A percentile compares a stretch with the other conserved stretches of the same genome.
Conservation (phyloP, 2,888 invertebrate genomes). For the Caprella mutica region DNA sequence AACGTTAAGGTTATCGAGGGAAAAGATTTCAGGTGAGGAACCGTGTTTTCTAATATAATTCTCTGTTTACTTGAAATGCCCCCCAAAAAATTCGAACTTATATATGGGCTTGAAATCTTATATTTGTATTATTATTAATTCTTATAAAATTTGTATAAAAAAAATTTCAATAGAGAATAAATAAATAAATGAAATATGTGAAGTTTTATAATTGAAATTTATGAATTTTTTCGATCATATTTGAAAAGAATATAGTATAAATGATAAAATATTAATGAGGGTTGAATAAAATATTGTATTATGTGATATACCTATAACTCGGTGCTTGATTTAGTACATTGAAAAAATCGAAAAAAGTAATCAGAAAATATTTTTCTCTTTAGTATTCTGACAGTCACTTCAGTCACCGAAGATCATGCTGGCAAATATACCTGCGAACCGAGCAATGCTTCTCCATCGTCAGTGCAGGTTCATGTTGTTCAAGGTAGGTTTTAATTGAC, state of each 20-base stretch:
- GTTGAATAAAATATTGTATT: too few relatives aligned
- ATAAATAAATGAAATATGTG: too few relatives aligned
- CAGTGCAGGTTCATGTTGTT: constrained; percentile 27
- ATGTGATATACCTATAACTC: too few relatives aligned
- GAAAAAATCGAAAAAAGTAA: neutral
- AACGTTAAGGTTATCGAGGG: constrained; percentile 17
- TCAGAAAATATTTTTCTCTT: neutral
- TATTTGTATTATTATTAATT: neutral
- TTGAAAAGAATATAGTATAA: too few relatives aligned
- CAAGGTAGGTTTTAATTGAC: constrained; percentile 22
- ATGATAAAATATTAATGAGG: too few relatives aligned
- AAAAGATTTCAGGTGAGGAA: constrained; percentile 21
- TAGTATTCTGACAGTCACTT: constrained; percentile 22
- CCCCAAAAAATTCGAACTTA: too few relatives aligned
- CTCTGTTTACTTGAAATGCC: too few relatives aligned
- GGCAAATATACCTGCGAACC: constrained; percentile 32
- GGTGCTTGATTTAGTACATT: too few relatives aligned
- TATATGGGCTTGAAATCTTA: neutral
- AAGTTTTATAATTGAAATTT: too few relatives aligned
- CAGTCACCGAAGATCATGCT: constrained; percentile 20
- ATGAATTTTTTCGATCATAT: too few relatives aligned
- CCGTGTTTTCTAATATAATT: too few relatives aligned
- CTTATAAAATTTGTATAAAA: neutral
- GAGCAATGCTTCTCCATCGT: constrained; percentile 24
- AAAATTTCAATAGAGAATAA: neutral